Conservation (phyloP, 2,888 invertebrate species). For the Dorcus hopei region DNA sequence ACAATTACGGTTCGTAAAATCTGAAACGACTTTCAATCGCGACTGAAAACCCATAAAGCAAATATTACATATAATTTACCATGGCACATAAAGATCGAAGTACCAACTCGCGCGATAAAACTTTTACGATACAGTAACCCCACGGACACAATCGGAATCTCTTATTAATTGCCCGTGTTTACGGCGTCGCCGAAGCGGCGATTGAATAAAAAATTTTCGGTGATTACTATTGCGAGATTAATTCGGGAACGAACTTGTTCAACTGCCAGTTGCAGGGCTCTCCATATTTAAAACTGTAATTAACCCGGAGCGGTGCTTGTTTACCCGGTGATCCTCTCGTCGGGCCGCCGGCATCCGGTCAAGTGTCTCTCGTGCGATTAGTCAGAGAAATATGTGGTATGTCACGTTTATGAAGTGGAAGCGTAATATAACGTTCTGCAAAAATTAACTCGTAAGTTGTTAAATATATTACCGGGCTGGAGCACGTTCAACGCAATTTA, state of each 20-base stretch:
- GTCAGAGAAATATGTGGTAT: constrained; percentile 20
- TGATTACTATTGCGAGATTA: constrained; percentile 25
- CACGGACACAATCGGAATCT: background rate
- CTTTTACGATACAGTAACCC: background rate
- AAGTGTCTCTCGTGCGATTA: constrained; percentile 24
- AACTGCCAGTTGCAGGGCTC: constrained; percentile 40
- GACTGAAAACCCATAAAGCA: background rate
- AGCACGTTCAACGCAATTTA: background rate
- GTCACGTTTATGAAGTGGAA: constrained; percentile 2
- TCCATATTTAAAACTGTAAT: constrained; percentile 44
- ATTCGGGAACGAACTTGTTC: constrained; percentile 40
- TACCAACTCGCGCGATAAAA: background rate
- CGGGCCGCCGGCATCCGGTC: constrained; percentile 25
- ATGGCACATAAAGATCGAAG: background rate
- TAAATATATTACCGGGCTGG: background rate
- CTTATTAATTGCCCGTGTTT: background rate
- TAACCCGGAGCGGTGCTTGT: constrained; percentile 37
- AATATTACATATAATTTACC: background rate
- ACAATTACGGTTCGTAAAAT: too few relatives aligned
- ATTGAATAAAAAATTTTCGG: too few relatives aligned
- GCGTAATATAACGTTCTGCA: background rate
- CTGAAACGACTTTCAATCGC: background rate
- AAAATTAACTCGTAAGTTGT: background rate
- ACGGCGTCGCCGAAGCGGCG: background rate
- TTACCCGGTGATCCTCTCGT: constrained; percentile 24